Percentiles rank a stretch among this genome's conserved stretches.
phyloP scores from a whole-genome alignment of 2,888 invertebrate genomes.

The Malthinus seriepunctatus region DNA sequence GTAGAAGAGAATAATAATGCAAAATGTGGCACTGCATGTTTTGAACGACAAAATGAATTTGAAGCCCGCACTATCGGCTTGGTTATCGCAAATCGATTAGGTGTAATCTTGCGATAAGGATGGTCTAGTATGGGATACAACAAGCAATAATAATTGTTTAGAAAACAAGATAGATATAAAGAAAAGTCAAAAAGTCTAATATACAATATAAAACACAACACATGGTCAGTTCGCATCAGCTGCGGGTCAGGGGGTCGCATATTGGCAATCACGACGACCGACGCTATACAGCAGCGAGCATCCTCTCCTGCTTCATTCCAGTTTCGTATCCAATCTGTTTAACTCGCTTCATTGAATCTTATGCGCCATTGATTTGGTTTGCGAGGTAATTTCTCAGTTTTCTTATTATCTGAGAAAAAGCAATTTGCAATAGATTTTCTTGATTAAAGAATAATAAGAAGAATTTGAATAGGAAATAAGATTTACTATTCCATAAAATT shows the following conservation, averaged over 20 bases:
- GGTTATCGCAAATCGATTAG: too few species aligned
- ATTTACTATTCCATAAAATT: conserved; percentile 1
- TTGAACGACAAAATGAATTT: too few species aligned
- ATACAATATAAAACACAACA: conserved; percentile 39
- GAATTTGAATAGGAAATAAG: conserved; percentile 12
- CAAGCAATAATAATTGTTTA: conserved; percentile 7
- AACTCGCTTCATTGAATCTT: conserved; percentile 52
- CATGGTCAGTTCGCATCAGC: conserved; percentile 52
- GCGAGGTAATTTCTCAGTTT: conserved; percentile 49
- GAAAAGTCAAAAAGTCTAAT: conserved; percentile 29
- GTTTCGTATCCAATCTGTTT: conserved; percentile 54
- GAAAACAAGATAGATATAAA: conserved; percentile 15
- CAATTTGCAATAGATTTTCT: conserved; percentile 30
- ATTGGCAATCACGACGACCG: conserved; percentile 49
- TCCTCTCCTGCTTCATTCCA: conserved; percentile 45
- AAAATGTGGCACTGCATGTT: too few species aligned
- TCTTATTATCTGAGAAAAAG: conserved; percentile 38
- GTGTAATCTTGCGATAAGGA: too few species aligned
- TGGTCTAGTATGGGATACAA: too few species aligned
- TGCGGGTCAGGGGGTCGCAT: conserved; percentile 46
- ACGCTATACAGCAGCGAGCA: conserved; percentile 27
- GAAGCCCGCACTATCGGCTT: too few species aligned
- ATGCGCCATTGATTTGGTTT: conserved; percentile 52
- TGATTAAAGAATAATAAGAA: conserved; percentile 25
- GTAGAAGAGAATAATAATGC: too few species aligned